Conservation (phyloP, 2,888 invertebrate species). For the Hylaea fasciaria region DNA sequence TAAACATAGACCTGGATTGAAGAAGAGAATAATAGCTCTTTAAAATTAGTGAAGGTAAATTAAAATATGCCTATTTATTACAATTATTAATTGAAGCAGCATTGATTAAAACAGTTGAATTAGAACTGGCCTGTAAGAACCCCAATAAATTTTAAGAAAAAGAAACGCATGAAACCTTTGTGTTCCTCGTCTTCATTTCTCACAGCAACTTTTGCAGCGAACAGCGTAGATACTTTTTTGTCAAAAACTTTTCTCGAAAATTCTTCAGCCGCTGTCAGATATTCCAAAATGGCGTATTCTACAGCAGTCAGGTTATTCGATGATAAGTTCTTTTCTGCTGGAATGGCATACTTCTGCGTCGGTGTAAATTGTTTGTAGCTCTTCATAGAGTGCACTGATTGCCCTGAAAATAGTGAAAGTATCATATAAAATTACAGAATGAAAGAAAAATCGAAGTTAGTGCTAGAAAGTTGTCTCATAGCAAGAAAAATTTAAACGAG, state of each 20-base stretch:
- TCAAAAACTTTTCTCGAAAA: constrained; percentile 35
- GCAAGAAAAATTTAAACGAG: too few relatives aligned
- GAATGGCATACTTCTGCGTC: constrained; percentile 83
- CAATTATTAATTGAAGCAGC: too few relatives aligned
- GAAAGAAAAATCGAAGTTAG: not conserved
- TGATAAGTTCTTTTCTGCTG: constrained; percentile 46
- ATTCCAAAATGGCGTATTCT: constrained; percentile 62
- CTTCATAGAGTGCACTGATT: constrained; percentile 74
- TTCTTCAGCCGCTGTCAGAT: constrained; percentile 49
- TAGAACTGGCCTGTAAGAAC: too few relatives aligned
- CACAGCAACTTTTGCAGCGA: constrained; percentile 47
- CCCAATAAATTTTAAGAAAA: too few relatives aligned
- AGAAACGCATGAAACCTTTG: constrained; percentile 17
- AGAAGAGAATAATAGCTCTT: too few relatives aligned
- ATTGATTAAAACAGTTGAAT: too few relatives aligned
- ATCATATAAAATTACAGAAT: not conserved
- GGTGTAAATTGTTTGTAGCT: constrained; percentile 86
- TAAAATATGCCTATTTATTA: too few relatives aligned
- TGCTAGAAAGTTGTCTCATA: too few relatives aligned
- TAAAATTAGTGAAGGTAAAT: too few relatives aligned
- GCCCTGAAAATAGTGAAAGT: constrained; percentile 62
- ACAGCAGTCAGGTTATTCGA: constrained; percentile 50
- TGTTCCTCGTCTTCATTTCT: constrained; percentile 20
- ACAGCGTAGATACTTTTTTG: constrained; percentile 34
- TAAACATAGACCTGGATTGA: constrained; percentile 69